Base-by-base conservation (phyloP, 1,140 invertebrate genomes). In the Achatina immaculata region DNA sequence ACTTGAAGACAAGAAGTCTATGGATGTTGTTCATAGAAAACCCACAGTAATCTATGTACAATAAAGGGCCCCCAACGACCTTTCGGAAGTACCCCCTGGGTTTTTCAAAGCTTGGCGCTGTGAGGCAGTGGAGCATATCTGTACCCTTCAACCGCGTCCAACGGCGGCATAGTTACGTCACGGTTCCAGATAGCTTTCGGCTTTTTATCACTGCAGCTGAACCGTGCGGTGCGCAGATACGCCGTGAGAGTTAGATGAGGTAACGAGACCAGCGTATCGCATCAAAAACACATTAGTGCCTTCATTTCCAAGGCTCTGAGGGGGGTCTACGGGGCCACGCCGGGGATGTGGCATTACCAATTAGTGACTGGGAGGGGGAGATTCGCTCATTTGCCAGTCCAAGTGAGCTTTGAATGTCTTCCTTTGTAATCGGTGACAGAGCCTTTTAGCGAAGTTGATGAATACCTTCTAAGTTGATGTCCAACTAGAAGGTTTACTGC, bases 281-380 rank as follows among this genome's bases (percentile, higher is more conserved):
- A 74, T 74, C 72, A 74, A 74, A 74, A 74, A 74, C 48, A 74
- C 43, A 74, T 74, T 74, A 74, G 72, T 21, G 42, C 40, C 42
- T 45, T 74, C 24, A 62, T 62, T 62, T 55, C 4, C 58, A 6
- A 0, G n/a, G 58, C 58, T 62, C 16, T 62, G 19, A 34, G 7
- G 48, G 48, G 58, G 1, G 58, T 62, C 3, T 62, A 11, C 58
- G 28, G 9, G 11, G n/a, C 19, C 6, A 62, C 4, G 21, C 58
- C 28, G 31, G n/a, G 2, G 28, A 62, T 3, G n/a, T 62, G 16
- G 58, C 19, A 62, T 34, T 28, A 28, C 58, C n/a, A 62, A 62
- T 62, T 62, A 55, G 6, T 9, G 58, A 31, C n/a, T 31, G 51
- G 28, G 28, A 62, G 58, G 31, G 58, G 31, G 3, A 62, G 58